phyloP scores from a whole-genome alignment of 2,888 invertebrate genomes.

The Alviniconcha strummeri region DNA sequence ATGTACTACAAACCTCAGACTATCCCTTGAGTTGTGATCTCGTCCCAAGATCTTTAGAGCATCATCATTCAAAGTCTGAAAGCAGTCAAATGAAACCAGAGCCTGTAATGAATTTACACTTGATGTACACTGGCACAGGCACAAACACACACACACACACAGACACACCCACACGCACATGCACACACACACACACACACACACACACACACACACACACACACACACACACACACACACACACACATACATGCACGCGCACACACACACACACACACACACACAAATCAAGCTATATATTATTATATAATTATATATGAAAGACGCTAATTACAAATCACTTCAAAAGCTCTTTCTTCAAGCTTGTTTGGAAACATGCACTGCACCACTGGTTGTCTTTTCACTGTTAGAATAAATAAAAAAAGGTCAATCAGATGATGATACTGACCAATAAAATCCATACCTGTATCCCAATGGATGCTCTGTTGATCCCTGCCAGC shows the following conservation, averaged over 20 bases:
- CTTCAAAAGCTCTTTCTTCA: too few relatives aligned
- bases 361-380: too few relatives aligned
- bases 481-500: slow-evolving; percentile 63
- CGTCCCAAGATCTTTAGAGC: slow-evolving; percentile 61
- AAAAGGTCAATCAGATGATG: too few relatives aligned
- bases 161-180: not conserved
- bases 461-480: slow-evolving; percentile 68
- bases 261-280: too few relatives aligned
- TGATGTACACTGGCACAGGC: too few relatives aligned
- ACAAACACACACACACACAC: too few relatives aligned
- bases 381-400: too few relatives aligned
- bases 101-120: too few relatives aligned
- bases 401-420: too few relatives aligned
- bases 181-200: not conserved
- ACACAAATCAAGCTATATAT: not conserved
- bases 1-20: slow-evolving; percentile 47
- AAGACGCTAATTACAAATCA: too few relatives aligned
- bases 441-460: not conserved
- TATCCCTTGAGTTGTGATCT: slow-evolving; percentile 60
- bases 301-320: not conserved
- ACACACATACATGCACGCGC: not conserved
- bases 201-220: not conserved
- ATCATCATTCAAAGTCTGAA: slow-evolving; percentile 54
- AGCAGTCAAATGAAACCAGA: slow-evolving; percentile 12
- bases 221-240: not conserved